A percentile compares a stretch with the other conserved stretches of the same genome.
These are phyloP conservation scores for Pterocles gutturalis DNA, from an alignment of 2,113 vertebrate species.

Conservation along the genomic window DNA sequence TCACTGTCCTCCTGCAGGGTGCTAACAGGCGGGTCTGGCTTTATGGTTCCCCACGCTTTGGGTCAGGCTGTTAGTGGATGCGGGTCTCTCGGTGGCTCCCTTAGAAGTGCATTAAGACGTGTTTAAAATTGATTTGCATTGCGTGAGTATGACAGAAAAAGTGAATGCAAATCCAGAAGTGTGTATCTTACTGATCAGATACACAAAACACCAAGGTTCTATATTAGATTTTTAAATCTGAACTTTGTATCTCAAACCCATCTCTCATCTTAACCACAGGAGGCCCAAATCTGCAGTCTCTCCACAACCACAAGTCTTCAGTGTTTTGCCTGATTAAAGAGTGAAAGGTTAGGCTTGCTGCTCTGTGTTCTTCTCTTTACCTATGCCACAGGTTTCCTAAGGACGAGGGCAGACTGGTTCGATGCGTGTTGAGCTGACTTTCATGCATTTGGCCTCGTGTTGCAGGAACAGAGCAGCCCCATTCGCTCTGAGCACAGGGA, in stretches of 20 bases:
- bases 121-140: not conserved
- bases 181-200: not conserved
- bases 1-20: not conserved
- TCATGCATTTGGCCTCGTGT: not conserved
- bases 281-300: not conserved
- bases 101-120: not conserved
- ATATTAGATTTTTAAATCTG: not conserved
- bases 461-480: not conserved
- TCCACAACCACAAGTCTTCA: constrained; percentile 12
- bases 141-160: not conserved
- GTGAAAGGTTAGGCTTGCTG: not conserved
- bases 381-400: not conserved
- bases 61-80: not conserved
- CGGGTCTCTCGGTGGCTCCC: not conserved
- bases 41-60: not conserved
- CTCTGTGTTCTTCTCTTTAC: not conserved
- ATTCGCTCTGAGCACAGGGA: not conserved
- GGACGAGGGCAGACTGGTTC: not conserved
- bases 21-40: not conserved
- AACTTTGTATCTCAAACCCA: constrained; percentile 18
- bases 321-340: not conserved
- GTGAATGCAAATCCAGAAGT: not conserved
- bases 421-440: not conserved
- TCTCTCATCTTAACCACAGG: constrained; percentile 35
- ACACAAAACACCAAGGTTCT: not conserved